phyloP scores from a whole-genome alignment of 2,113 vertebrate genomes.

The Romanogobio albipinnatus region DNA sequence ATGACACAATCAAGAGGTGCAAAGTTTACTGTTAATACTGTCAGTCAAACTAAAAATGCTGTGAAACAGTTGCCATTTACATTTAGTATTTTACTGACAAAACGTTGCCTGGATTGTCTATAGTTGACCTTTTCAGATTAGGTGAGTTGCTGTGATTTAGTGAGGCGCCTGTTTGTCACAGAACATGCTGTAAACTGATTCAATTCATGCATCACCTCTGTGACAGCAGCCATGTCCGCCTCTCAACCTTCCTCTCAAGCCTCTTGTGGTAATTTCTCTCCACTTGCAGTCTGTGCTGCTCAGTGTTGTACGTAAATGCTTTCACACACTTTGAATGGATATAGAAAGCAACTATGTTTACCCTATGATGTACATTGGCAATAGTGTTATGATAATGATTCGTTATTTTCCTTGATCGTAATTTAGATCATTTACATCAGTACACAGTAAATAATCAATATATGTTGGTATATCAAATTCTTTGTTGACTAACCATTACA shows the following conservation, averaged over 20 bases:
- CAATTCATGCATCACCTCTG: not conserved
- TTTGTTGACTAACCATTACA: not conserved
- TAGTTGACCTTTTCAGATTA: not conserved
- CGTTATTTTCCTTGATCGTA: not conserved
- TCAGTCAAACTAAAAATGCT: not conserved
- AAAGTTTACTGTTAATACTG: not conserved
- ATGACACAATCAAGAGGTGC: not conserved
- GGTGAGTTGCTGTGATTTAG: not conserved
- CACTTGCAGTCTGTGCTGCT: not conserved
- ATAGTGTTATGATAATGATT: not conserved
- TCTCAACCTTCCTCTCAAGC: not conserved
- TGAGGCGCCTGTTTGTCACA: not conserved
- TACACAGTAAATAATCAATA: not conserved
- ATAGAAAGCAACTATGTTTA: not conserved
- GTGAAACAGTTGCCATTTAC: not conserved
- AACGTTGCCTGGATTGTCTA: not conserved
- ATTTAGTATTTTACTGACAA: not conserved
- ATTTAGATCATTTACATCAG: not conserved
- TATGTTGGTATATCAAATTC: not conserved
- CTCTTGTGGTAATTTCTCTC: slow-evolving; percentile 6
- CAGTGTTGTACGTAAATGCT: not conserved
- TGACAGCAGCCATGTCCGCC: not conserved
- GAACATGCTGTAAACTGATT: not conserved
- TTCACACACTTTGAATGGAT: not conserved
- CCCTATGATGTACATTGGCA: not conserved